Base-by-base conservation (phyloP, 2,797 vertebrate genomes). In the Perodicticus potto region DNA sequence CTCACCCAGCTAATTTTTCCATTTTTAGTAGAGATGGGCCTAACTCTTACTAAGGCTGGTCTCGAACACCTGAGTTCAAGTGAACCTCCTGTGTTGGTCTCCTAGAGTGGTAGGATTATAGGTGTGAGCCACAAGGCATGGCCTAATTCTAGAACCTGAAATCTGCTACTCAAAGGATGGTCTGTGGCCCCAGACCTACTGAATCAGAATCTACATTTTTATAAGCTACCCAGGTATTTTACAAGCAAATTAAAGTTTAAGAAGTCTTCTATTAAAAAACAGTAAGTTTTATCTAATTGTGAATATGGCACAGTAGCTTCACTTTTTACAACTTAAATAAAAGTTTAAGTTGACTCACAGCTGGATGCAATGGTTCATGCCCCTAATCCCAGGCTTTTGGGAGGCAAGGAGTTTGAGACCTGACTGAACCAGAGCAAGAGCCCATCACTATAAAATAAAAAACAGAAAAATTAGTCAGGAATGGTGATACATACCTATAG, bases 181-280 rank as follows among this genome's bases (percentile, higher is more conserved):
- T 74, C 90, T 86, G 25, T 96, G 77, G 10, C 40, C 74, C 11
- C 19, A 80, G 77, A 65, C 87, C 29, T 89, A 40, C 45, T 89
- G 76, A 93, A 69, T 49, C 40, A 84, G n/a, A 93, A 78, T 93
- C 45, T 87, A 45, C 10, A 59, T 78, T 74, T 90, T 82, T 81
- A 45, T 5, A 78, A 81, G 55, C 89, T 81, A 49, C 65, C 3
- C 20, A 61, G 13, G 19, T 95, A 69, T 11, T 84, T 81, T 53
- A 32, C 72, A 85, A 86, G 27, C 55, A 61, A 19, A 3, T 65
- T 59, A 40, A 94, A 90, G 65, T 13, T 86, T 89, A 65, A 83
- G 78, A 82, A 73, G 57, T 23, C 19, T 16, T 76, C 17, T 37
- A 49, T 16, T 92, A 69, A 92, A 85, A 74, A 72, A 19, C 7